Evolutionary conservation across 2,113 vertebrate genomes (phyloP).

Genomic region (Sceloporus tristichus): DNA sequence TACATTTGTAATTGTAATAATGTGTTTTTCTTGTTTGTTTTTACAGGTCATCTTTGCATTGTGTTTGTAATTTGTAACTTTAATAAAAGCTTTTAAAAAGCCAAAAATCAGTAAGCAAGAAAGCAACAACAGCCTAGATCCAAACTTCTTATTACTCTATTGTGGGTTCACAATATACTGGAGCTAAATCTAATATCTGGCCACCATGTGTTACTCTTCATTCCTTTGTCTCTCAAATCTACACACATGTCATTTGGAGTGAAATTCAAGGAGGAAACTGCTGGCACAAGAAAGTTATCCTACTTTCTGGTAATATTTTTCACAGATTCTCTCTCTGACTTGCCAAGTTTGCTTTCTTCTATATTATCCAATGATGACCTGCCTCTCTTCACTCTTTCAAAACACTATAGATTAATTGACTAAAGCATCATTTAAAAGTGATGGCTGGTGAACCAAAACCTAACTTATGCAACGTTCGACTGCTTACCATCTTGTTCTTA

Average conservation of each 20-base stretch:
- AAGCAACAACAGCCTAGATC: too few species aligned
- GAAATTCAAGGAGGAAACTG: background rate
- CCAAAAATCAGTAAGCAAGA: too few species aligned
- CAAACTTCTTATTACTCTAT: background rate
- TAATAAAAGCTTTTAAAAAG: too few species aligned
- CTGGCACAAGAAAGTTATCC: background rate
- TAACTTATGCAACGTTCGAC: too few species aligned
- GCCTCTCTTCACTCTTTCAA: background rate
- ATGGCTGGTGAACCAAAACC: background rate
- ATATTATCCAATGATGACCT: background rate
- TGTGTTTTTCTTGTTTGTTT: too few species aligned
- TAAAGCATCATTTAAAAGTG: background rate
- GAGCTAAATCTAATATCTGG: background rate
- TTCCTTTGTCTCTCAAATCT: background rate
- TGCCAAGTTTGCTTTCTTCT: background rate
- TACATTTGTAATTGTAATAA: background rate
- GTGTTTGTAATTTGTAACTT: too few species aligned
- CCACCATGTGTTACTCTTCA: background rate
- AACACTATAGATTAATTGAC: too few species aligned
- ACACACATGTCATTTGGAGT: background rate
- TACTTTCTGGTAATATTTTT: background rate
- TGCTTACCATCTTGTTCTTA: too few species aligned
- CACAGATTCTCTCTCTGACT: background rate
- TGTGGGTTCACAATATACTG: background rate
- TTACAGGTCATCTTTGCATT: too few species aligned